phyloP scores from a whole-genome alignment of 2,888 invertebrate genomes.

The Portevinia maculata region DNA sequence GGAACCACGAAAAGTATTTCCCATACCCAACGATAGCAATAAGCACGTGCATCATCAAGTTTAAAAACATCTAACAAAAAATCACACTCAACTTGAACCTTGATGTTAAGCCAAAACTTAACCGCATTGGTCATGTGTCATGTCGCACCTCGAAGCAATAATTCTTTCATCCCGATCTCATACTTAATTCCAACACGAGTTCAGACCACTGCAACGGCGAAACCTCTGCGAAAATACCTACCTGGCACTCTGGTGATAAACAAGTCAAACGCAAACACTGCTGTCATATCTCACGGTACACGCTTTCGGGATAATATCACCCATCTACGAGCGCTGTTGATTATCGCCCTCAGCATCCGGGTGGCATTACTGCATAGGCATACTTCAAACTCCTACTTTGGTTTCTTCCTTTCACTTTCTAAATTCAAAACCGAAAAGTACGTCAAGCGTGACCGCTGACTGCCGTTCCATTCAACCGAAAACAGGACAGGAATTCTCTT shows the following conservation, averaged over 20 bases:
- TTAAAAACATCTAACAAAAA: not conserved
- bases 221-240: conserved; percentile 30
- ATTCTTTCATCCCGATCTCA: conserved; percentile 40
- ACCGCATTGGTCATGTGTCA: conserved; percentile 11
- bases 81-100: not conserved
- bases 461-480: not conserved
- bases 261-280: conserved; percentile 65
- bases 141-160: conserved; percentile 43
- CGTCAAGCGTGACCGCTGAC: conserved; percentile 53
- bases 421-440: conserved; percentile 29
- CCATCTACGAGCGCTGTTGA: conserved; percentile 65
- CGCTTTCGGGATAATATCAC: conserved; percentile 65
- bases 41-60: not conserved
- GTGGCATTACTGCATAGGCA: conserved; percentile 31
- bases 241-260: conserved; percentile 47
- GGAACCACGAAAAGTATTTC: no score
- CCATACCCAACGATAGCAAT: no score
- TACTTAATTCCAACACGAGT: conserved; percentile 36
- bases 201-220: not conserved
- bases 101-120: not conserved
- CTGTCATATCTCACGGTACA: conserved; percentile 56
- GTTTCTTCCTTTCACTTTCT: conserved; percentile 72
- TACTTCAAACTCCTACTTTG: conserved; percentile 27
- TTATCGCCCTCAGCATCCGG: conserved; percentile 55
- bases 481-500: conserved; percentile 33